phyloP scores from a whole-genome alignment of 2,888 invertebrate genomes.

The Agriotes lineatus region DNA sequence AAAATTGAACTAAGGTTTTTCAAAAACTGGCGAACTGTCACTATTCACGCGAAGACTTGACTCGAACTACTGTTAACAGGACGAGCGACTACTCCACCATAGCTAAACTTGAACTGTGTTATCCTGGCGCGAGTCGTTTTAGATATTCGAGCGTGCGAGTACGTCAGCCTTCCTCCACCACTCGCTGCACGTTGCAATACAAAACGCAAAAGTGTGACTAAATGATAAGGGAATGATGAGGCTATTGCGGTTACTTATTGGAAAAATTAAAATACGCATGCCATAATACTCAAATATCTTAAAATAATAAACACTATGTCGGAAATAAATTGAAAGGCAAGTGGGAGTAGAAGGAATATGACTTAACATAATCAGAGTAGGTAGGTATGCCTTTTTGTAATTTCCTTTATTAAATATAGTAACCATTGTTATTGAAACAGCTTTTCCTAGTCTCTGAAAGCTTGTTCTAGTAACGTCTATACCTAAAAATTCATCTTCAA shows the following conservation, averaged over 20 bases:
- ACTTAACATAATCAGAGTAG: no score
- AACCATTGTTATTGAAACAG: no score
- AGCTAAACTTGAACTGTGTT: constrained; percentile 26
- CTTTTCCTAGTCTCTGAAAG: no score
- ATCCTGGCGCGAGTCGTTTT: constrained; percentile 24
- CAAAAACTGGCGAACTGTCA: not conserved
- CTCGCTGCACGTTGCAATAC: constrained; percentile 11
- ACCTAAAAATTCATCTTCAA: no score
- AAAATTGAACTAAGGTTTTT: constrained; percentile 6
- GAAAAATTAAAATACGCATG: no score
- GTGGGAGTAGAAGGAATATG: no score
- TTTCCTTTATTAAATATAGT: no score
- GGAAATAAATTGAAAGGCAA: no score
- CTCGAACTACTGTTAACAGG: not conserved
- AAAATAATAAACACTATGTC: no score
- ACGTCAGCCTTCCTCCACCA: constrained; percentile 33
- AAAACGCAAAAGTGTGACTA: constrained; percentile 6
- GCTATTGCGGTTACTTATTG: not conserved
- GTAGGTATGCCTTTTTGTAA: no score
- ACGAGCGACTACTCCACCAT: constrained; percentile 7
- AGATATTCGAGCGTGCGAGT: constrained; percentile 22
- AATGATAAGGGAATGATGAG: constrained; percentile 4
- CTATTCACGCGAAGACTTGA: not conserved
- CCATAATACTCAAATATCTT: no score
- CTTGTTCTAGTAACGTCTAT: no score